phyloP scores from a whole-genome alignment of 2,797 vertebrate genomes.

The Esox lucius region DNA sequence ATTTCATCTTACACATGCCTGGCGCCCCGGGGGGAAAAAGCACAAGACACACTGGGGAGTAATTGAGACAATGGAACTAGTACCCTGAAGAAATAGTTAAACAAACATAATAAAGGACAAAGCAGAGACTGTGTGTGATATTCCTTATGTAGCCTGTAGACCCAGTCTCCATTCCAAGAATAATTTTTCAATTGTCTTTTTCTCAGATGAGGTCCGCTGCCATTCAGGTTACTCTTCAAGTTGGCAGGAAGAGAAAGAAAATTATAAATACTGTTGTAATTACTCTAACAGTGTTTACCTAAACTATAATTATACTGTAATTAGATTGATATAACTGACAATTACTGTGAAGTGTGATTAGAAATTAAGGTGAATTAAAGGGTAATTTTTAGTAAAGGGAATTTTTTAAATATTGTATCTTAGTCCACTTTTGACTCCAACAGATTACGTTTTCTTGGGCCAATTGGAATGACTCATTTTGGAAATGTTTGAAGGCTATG shows the following conservation, averaged over 20 bases:
- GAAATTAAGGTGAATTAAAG: neutral
- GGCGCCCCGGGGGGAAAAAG: too few species aligned
- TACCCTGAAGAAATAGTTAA: too few species aligned
- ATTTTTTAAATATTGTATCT: neutral
- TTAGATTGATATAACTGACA: neutral
- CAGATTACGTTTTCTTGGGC: too few species aligned
- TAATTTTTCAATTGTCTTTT: slow-evolving; percentile 67
- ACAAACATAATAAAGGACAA: neutral
- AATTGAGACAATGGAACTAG: neutral
- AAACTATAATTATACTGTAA: neutral
- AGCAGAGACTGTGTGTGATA: slow-evolving; percentile 3
- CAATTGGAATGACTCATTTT: too few species aligned
- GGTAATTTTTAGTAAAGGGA: neutral
- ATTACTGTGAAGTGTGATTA: neutral
- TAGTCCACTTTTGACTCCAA: neutral
- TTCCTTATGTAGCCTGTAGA: slow-evolving; percentile 11
- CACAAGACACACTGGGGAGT: neutral
- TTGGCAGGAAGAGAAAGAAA: slow-evolving; percentile 13
- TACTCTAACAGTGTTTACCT: neutral
- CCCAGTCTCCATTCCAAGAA: slow-evolving; percentile 20
- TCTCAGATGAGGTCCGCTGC: slow-evolving; percentile 51
- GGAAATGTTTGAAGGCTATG: too few species aligned
- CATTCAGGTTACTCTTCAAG: slow-evolving; percentile 56
- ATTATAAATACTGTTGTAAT: neutral
- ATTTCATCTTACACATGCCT: too few species aligned